phyloP scores from a whole-genome alignment of 2,797 vertebrate genomes.

The Crenichthys baileyi region DNA sequence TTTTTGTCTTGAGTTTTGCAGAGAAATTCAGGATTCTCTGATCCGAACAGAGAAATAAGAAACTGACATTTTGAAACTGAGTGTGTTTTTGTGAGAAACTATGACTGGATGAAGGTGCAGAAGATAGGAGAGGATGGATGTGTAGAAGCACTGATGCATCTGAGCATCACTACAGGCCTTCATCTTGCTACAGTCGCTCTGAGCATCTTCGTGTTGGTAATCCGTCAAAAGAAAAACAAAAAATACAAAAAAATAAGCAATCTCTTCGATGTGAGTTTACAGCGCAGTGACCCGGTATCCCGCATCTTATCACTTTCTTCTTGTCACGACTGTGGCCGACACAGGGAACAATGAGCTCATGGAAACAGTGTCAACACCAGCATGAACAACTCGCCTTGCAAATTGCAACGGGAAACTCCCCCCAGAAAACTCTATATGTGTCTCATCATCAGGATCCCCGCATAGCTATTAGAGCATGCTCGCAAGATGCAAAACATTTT shows the following conservation, averaged over 20 bases:
- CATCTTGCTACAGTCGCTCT: constrained; percentile 33
- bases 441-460: constrained; percentile 44
- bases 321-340: constrained; percentile 16
- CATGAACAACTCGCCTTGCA: constrained; percentile 77
- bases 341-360: constrained; percentile 55
- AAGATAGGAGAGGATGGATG: constrained; percentile 29
- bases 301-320: constrained; percentile 27
- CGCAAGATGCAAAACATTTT: constrained; percentile 50
- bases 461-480: constrained; percentile 65
- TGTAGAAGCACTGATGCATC: constrained; percentile 17
- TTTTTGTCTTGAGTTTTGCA: constrained; percentile 91
- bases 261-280: constrained; percentile 68
- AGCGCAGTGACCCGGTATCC: constrained; percentile 33
- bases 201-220: constrained; percentile 23
- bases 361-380: constrained; percentile 80
- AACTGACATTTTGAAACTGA: constrained; percentile 49
- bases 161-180: constrained; percentile 44
- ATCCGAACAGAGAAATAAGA: constrained; percentile 47
- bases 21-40: constrained; percentile 77
- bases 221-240: constrained; percentile 5
- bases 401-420: constrained; percentile 27
- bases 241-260: constrained; percentile 37
- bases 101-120: constrained; percentile 26
- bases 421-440: constrained; percentile 7
- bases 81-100: constrained; percentile 31